Evolutionary conservation across 1,140 invertebrate genomes (phyloP), one percentile per base, ranked within the genome.

Genomic region (Papilio polyxenes): DNA sequence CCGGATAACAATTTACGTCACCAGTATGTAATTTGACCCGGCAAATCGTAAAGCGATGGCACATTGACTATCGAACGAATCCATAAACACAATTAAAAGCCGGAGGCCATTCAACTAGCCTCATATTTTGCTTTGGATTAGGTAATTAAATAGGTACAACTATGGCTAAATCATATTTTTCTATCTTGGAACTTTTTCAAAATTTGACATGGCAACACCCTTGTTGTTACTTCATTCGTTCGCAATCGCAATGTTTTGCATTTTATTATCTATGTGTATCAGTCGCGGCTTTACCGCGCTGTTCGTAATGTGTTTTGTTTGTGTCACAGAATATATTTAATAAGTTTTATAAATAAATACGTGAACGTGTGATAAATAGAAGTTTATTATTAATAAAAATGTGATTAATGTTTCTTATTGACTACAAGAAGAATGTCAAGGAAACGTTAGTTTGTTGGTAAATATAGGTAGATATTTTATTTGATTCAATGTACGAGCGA

Each of bases 381-480:
- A 62, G 0, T 62, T 62, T 7, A 20, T 62, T 20, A 62, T 1
- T 20, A 62, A 62, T 62, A 62, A 62, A 20, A 62, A 62, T 62
- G 59, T 62, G 20, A 62, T 23, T 62, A 62, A 62, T 3, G 9
- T 23, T 23, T 62, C n/a, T 62, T 62, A 62, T 8, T 62, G 59
- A 23, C 20, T 62, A 9, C 59, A 62, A 23, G 9, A 62, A 62
- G 9, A 62, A 62, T 62, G 59, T 62, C n/a, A 62, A 23, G 59
- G 51, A 53, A 53, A 62, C 20, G n/a, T 62, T 62, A 9, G 20
- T 62, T 62, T 62, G 59, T 62, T 62, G 59, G 59, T 62, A 62
- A 62, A 62, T 62, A 62, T 62, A 62, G 20, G 17, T 20, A 9
- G 7, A 44, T 44, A 44, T 44, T 62, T 62, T 17, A 13, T 17